Percentiles rank a stretch among this genome's conserved stretches.
These are phyloP conservation scores for Manacus vitellinus DNA, from an alignment of 2,113 vertebrate genomes.

Conservation along the genomic window DNA sequence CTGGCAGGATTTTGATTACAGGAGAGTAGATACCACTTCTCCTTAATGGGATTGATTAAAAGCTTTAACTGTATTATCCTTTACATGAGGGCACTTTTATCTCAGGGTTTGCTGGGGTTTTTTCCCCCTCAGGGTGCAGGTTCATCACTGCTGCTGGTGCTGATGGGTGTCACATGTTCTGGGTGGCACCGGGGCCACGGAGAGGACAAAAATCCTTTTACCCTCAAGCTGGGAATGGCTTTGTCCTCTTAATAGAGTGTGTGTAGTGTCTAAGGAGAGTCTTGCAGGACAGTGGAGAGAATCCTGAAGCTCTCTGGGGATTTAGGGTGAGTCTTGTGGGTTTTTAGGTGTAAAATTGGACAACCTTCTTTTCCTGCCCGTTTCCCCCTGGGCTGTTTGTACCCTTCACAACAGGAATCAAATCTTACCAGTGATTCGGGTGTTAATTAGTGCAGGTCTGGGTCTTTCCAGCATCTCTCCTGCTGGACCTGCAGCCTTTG, in stretches of 20 bases:
- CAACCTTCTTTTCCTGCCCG: not conserved
- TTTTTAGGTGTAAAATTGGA: not conserved
- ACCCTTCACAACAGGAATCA: not conserved
- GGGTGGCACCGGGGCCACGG: not conserved
- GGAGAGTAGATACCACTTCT: not conserved
- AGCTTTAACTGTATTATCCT: not conserved
- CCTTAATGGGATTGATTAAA: conserved; percentile 30
- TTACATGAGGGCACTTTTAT: not conserved
- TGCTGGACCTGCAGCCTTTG: too few relatives aligned
- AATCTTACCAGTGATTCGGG: not conserved
- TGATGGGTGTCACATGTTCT: not conserved
- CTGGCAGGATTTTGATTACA: not conserved
- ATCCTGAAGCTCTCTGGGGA: not conserved
- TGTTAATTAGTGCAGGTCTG: not conserved
- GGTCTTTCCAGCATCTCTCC: not conserved
- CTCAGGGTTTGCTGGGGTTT: not conserved
- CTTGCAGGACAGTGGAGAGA: not conserved
- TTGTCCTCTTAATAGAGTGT: not conserved
- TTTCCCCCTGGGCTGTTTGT: not conserved
- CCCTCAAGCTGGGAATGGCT: not conserved
- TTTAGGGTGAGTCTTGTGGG: not conserved
- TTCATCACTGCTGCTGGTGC: not conserved
- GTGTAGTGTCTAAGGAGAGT: not conserved
- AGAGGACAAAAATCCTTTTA: not conserved
- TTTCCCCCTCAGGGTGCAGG: not conserved